These are phyloP conservation scores for Apostichopus japonicus DNA, from an alignment of 35 echinoderm and acorn worm species.

Conservation along the genomic window DNA sequence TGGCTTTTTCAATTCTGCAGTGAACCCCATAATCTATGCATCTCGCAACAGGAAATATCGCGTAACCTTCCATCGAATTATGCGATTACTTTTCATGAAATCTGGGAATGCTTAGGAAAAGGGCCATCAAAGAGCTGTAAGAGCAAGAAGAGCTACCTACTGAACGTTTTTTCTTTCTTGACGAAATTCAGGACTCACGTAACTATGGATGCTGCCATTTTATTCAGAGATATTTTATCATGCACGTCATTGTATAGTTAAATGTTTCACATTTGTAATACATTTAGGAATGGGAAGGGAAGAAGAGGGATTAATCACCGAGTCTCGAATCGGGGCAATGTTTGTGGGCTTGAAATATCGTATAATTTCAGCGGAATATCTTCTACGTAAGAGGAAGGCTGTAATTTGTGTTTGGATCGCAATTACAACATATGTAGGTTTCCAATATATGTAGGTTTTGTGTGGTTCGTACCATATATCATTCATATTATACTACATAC, in stretches of 20 bases:
- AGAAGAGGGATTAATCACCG: neutral
- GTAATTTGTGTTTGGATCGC: no score
- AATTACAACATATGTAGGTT: no score
- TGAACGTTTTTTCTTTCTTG: neutral
- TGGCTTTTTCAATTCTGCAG: slow-evolving; percentile 8
- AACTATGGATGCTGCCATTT: neutral
- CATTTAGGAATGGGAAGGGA: neutral
- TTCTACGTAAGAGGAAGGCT: no score
- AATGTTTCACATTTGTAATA: neutral
- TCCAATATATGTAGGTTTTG: no score
- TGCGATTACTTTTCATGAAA: neutral
- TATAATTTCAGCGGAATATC: no score
- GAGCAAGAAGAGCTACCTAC: no score
- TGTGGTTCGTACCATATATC: no score
- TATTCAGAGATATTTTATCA: neutral
- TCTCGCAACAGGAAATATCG: neutral
- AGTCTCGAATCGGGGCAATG: no score
- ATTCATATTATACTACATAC: no score
- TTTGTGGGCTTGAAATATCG: no score
- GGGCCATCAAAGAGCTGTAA: neutral
- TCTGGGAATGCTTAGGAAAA: neutral
- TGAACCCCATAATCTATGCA: slow-evolving; percentile 43
- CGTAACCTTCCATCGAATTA: neutral
- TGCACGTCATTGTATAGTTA: neutral
- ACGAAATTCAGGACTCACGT: neutral